phyloP scores from a whole-genome alignment of 35 echinoderm and acorn worm species.

The Lytechinus variegatus region DNA sequence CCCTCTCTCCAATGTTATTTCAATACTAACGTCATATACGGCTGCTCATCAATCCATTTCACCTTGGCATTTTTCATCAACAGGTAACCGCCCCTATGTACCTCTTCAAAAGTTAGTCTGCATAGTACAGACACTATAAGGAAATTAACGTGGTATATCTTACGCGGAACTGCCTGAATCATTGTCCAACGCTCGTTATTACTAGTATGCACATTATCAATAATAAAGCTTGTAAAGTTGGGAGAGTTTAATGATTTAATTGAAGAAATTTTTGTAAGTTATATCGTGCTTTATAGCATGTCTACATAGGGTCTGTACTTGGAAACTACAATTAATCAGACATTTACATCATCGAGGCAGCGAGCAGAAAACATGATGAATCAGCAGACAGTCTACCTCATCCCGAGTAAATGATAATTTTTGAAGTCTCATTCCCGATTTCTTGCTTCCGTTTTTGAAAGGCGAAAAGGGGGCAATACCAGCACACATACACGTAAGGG shows the following conservation, averaged over 20 bases:
- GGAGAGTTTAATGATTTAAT: not conserved
- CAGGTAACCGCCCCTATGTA: not conserved
- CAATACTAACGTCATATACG: too few species aligned
- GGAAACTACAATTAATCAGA: not conserved
- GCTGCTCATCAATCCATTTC: not conserved
- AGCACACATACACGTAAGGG: too few species aligned
- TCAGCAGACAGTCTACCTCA: not conserved
- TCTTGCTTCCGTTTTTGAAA: not conserved
- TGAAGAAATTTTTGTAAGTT: not conserved
- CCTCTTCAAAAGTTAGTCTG: not conserved
- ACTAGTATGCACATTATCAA: not conserved
- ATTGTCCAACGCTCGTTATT: not conserved
- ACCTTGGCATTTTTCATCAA: not conserved
- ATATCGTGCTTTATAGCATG: not conserved
- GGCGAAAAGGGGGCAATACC: too few species aligned
- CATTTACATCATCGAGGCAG: not conserved
- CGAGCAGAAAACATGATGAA: not conserved
- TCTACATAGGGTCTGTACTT: not conserved
- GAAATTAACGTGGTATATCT: not conserved
- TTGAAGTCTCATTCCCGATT: not conserved
- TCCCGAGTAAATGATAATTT: not conserved
- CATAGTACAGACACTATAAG: not conserved
- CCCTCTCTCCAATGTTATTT: too few species aligned
- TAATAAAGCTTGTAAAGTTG: not conserved
- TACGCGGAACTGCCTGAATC: not conserved